These are phyloP conservation scores for Sylvietta virens DNA, from an alignment of 2,113 vertebrate genomes.

Conservation along the genomic window DNA sequence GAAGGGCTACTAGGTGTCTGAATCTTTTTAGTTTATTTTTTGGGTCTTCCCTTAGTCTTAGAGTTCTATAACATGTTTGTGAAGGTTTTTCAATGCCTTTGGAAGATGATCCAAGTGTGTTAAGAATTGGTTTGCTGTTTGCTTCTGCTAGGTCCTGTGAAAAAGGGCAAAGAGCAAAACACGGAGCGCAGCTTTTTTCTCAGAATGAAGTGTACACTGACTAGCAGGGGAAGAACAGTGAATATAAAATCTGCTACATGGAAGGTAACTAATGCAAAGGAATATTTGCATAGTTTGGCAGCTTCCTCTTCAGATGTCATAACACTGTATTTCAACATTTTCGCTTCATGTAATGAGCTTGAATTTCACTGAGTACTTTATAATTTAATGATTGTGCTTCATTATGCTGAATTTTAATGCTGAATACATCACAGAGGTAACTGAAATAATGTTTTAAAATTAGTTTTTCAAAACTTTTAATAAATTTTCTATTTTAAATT, in stretches of 20 bases:
- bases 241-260: conserved; percentile 98
- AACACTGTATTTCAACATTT: conserved; percentile 18
- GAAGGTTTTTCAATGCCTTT: not conserved
- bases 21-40: not conserved
- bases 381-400: not conserved
- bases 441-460: conserved; percentile 4
- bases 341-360: not conserved
- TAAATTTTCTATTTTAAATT: not conserved
- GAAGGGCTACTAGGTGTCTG: not conserved
- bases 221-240: conserved; percentile 93
- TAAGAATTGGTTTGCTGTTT: conserved; percentile 27
- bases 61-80: rapidly evolving
- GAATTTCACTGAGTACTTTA: not conserved
- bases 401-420: conserved; percentile 12
- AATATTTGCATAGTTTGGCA: not conserved
- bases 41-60: not conserved
- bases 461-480: not conserved
- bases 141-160: conserved; percentile 79
- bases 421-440: not conserved
- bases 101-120: not conserved
- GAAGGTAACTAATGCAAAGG: conserved; percentile 80
- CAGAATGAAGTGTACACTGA: conserved; percentile 97
- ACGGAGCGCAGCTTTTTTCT: conserved; percentile 93
- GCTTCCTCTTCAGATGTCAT: conserved; percentile 23
- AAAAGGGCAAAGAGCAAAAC: conserved; percentile 89